phyloP scores from a whole-genome alignment of 1,140 invertebrate genomes.

The Cotesia chilonis region DNA sequence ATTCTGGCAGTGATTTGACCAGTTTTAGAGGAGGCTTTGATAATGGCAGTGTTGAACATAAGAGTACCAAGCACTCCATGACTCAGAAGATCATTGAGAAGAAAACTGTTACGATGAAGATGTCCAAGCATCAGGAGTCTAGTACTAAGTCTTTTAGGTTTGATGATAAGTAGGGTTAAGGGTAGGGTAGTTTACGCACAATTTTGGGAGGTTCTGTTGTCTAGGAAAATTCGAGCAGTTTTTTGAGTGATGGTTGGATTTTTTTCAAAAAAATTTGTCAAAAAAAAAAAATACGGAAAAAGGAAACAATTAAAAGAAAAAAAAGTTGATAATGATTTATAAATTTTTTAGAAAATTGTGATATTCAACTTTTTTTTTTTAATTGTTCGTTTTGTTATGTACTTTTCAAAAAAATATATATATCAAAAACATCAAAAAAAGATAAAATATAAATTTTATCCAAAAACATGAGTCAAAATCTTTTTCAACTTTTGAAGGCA shows the following conservation, averaged over 20 bases:
- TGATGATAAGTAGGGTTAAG: constrained; percentile 54
- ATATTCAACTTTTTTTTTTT: too few species aligned
- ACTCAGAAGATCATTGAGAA: constrained; percentile 67
- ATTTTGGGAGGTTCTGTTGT: neutral
- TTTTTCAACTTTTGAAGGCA: too few species aligned
- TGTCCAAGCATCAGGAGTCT: constrained; percentile 64
- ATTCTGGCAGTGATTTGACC: constrained; percentile 52
- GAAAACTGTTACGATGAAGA: constrained; percentile 65
- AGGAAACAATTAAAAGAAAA: too few species aligned
- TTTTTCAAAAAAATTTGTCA: too few species aligned
- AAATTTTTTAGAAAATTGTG: too few species aligned
- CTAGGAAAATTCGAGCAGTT: neutral
- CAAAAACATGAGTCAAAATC: too few species aligned
- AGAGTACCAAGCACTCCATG: constrained; percentile 65
- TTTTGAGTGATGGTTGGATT: neutral
- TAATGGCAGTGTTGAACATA: constrained; percentile 63
- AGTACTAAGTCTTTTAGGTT: constrained; percentile 65
- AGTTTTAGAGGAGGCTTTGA: constrained; percentile 53
- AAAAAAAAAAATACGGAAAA: too few species aligned
- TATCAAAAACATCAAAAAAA: too few species aligned
- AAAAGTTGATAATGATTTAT: too few species aligned
- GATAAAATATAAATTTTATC: too few species aligned
- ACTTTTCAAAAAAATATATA: too few species aligned
- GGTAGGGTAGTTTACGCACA: neutral
- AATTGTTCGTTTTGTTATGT: too few species aligned